A percentile compares a stretch with the other conserved stretches of the same genome.
Conservation (phyloP, 2,888 invertebrate species). For the Melanotus villosus region DNA sequence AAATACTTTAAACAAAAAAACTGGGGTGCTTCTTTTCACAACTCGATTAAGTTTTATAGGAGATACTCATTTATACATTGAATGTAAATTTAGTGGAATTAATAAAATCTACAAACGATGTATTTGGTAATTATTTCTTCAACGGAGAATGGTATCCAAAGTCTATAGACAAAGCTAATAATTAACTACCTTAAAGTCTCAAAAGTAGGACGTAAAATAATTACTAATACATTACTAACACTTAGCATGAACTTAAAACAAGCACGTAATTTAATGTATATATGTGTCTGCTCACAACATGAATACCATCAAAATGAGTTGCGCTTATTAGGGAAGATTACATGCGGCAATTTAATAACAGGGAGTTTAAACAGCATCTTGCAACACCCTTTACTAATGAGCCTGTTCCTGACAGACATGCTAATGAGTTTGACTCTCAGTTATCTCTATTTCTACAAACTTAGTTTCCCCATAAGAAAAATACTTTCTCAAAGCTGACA, state of each 20-base stretch:
- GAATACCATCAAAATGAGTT: conserved; percentile 45
- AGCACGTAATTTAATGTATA: conserved; percentile 36
- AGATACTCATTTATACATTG: too few relatives aligned
- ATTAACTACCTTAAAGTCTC: neutral
- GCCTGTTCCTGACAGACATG: conserved; percentile 50
- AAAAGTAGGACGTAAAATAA: too few relatives aligned
- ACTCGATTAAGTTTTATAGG: too few relatives aligned
- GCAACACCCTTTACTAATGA: conserved; percentile 50
- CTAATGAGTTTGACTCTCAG: conserved; percentile 48
- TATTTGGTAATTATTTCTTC: too few relatives aligned
- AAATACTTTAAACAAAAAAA: too few relatives aligned
- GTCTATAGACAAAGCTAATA: neutral
- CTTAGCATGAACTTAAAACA: conserved; percentile 31
- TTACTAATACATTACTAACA: neutral
- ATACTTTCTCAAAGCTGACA: neutral
- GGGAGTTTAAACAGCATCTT: conserved; percentile 49
- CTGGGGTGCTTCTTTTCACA: too few relatives aligned
- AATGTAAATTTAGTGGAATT: too few relatives aligned
- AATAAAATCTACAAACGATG: too few relatives aligned
- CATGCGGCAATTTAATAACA: conserved; percentile 50
- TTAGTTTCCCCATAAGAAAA: conserved; percentile 29
- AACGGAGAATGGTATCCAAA: too few relatives aligned
- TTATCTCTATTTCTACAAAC: conserved; percentile 41
- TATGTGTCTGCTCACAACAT: conserved; percentile 46
- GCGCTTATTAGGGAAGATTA: conserved; percentile 49